phyloP scores from a whole-genome alignment of 2,113 vertebrate genomes.

The Burhinus bistriatus region DNA sequence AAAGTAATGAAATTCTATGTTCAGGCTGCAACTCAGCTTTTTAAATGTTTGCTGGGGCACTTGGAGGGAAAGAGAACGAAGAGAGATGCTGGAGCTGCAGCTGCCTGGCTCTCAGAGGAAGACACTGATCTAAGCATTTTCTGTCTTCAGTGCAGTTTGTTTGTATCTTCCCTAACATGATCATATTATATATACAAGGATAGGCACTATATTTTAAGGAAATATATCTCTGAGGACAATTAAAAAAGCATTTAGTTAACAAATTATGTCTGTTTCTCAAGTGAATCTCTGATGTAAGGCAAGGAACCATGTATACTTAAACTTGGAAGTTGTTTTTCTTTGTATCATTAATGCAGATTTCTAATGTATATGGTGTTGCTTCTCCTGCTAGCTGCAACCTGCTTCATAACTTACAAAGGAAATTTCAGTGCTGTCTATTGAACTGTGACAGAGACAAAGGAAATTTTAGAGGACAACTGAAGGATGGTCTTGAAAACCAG shows the following conservation, averaged over 20 bases:
- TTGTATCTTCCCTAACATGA: background rate
- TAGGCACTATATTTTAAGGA: background rate
- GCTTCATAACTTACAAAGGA: background rate
- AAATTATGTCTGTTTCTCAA: background rate
- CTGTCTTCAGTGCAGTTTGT: background rate
- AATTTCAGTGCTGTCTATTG: background rate
- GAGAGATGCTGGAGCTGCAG: background rate
- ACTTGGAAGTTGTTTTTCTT: background rate
- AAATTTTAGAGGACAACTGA: conserved; percentile 19
- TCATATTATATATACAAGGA: background rate
- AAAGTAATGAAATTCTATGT: accelerated
- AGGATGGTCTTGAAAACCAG: background rate
- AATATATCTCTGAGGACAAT: background rate
- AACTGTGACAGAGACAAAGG: conserved; percentile 23
- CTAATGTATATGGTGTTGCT: background rate
- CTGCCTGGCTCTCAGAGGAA: background rate
- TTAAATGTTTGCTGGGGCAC: background rate
- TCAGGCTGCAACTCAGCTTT: background rate
- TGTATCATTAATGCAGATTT: background rate
- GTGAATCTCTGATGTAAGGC: background rate
- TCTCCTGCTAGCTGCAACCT: background rate
- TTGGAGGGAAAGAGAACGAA: background rate
- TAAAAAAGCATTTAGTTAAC: background rate
- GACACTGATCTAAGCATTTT: background rate
- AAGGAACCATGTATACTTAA: background rate